Evolutionary conservation across 2,888 invertebrate genomes (phyloP).

Genomic region (Ophion ellenae): DNA sequence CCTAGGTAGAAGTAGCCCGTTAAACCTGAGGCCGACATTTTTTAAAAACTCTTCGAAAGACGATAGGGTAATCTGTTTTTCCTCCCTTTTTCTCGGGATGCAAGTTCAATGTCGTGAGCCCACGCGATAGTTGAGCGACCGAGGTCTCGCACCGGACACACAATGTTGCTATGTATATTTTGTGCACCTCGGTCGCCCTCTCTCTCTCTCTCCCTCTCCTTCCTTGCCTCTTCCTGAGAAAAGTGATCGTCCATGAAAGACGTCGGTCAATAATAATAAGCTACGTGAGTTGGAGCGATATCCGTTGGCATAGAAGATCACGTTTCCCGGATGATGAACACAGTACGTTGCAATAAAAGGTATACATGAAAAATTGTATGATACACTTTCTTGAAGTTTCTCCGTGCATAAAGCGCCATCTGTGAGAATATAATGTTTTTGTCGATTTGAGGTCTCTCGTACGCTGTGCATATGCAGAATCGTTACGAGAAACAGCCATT

Average conservation of each 20-base stretch:
- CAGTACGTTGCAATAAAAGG: slow-evolving; percentile 1
- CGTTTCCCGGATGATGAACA: neutral
- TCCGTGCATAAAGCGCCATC: neutral
- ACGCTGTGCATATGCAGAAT: no score
- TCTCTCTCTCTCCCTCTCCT: slow-evolving; percentile 11
- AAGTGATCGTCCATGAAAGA: slow-evolving; percentile 64
- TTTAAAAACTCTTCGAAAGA: slow-evolving; percentile 50
- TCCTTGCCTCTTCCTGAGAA: slow-evolving; percentile 30
- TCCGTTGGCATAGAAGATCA: slow-evolving; percentile 31
- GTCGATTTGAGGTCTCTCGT: neutral
- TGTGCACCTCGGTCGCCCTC: slow-evolving; percentile 24
- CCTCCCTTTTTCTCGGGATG: slow-evolving; percentile 11
- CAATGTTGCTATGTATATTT: slow-evolving; percentile 20
- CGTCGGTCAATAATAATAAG: slow-evolving; percentile 44
- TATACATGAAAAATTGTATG: slow-evolving; percentile 20
- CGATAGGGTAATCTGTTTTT: slow-evolving; percentile 62
- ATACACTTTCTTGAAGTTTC: neutral
- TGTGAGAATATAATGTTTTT: neutral
- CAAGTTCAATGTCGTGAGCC: slow-evolving; percentile 72
- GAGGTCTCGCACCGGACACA: slow-evolving; percentile 43
- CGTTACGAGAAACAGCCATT: no score
- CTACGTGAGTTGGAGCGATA: slow-evolving; percentile 38
- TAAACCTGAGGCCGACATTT: neutral
- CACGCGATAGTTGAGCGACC: slow-evolving; percentile 71
- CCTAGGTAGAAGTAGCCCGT: no score